A percentile compares a stretch with the other conserved stretches of the same genome.
phyloP scores from a whole-genome alignment of 2,113 vertebrate genomes.

The Castor canadensis region DNA sequence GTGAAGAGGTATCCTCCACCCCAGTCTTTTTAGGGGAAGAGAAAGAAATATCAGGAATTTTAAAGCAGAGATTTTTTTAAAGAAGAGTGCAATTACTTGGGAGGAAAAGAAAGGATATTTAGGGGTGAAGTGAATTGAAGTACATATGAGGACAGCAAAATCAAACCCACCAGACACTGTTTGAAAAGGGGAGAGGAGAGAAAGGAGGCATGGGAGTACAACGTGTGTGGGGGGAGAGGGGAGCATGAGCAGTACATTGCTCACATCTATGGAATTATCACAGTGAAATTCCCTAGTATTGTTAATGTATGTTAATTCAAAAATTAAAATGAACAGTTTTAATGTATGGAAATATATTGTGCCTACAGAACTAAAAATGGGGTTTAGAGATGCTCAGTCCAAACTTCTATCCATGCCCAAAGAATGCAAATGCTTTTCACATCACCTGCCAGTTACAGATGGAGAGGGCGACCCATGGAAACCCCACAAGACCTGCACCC shows the following conservation, averaged over 20 bases:
- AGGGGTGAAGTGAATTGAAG: too few relatives aligned
- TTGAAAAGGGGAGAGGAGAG: too few relatives aligned
- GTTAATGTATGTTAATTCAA: too few relatives aligned
- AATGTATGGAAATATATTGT: slow-evolving; percentile 53
- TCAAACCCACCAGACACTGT: too few relatives aligned
- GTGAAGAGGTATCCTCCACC: background rate
- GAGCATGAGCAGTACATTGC: too few relatives aligned
- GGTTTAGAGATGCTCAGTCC: slow-evolving; percentile 64
- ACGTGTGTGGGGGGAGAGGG: too few relatives aligned
- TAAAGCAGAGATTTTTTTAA: background rate
- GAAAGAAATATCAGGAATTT: background rate
- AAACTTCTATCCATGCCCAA: slow-evolving; percentile 59
- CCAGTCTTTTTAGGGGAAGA: background rate
- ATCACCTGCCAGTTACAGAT: slow-evolving; percentile 64
- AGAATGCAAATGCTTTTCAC: slow-evolving; percentile 20
- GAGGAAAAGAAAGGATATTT: too few relatives aligned
- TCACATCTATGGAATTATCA: too few relatives aligned
- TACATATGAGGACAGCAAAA: too few relatives aligned
- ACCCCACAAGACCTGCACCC: slow-evolving; percentile 14
- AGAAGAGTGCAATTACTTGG: background rate
- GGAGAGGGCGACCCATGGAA: slow-evolving; percentile 52
- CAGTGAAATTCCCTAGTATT: too few relatives aligned
- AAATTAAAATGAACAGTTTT: slow-evolving; percentile 49
- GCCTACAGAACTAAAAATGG: slow-evolving; percentile 70
- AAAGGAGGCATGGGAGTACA: too few relatives aligned